Evolutionary conservation across 2,113 vertebrate genomes (phyloP), one percentile per base, ranked within the genome.

Genomic region (Sebastes schlegelii): DNA sequence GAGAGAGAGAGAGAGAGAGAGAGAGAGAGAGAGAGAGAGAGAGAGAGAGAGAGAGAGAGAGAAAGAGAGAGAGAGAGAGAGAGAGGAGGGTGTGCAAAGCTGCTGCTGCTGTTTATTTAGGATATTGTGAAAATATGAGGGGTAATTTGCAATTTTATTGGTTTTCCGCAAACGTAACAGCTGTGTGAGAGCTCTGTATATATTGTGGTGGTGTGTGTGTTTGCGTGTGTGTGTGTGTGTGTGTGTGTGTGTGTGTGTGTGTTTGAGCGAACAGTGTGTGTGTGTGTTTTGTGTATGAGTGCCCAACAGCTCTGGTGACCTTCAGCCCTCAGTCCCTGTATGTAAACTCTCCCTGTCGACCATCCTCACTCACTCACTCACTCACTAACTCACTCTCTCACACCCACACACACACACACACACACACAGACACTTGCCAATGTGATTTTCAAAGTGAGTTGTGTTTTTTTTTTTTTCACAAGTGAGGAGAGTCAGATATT

Each of bases 121-220:
- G 96, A 97, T 98, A 97, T 98, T 97, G 96, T 97, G 96, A 97
- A 98, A 94, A 97, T 98, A 98, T 87, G 73, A 95, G 94, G 95
- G 93, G 92, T 97, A 98, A 99, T 99, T 98, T 99, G 97, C 97
- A 99, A 97, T 99, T 99, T 98, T 97, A 99, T 98, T 98, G 96
- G 96, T 97, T 98, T 97, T 95, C 93, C n/a, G 12, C 52, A 77
- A 71, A 62, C 65, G 9, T 76, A 89, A 73, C 65, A 84, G 79
- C 73, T 70, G 65, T 79, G 86, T 64, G 46, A 70, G 75, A 77
- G 68, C 63, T 48, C n/a, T 62, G 17, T 49, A 43, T 65, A 52
- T 66, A 65, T 13, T 65, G 80, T 75, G 64, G 52, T 2, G 19
- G n/a, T 68, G 57, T 48, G 67, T 65, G 40, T 45, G 67, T 60